Conservation (phyloP, 1,140 invertebrate species). For the Rhopalosiphum padi region DNA sequence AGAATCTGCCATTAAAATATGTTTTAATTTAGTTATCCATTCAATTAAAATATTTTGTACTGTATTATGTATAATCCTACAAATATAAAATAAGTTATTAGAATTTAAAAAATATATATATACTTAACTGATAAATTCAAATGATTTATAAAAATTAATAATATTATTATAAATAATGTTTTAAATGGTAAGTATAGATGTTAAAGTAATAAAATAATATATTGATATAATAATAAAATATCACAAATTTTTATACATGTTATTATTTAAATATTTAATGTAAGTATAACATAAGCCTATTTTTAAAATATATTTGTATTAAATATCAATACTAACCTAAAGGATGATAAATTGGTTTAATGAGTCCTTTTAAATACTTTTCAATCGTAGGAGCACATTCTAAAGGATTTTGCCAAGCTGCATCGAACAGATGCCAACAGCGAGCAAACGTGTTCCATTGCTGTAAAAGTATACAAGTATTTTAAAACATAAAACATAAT, state of each 20-base stretch:
- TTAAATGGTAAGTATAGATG: not conserved
- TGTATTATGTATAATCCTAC: not conserved
- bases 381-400: constrained; percentile 77
- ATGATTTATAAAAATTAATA: no score
- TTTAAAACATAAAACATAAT: not conserved
- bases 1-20: not conserved
- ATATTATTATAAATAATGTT: not conserved
- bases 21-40: not conserved
- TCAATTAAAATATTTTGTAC: not conserved
- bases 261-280: not conserved
- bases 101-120: not conserved
- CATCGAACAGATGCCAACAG: constrained; percentile 94
- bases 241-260: not conserved
- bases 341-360: constrained; percentile 94
- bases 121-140: no score
- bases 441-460: constrained; percentile 95
- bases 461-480: constrained; percentile 65
- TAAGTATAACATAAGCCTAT: not conserved
- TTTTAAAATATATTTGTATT: not conserved
- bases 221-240: not conserved
- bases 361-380: constrained; percentile 80
- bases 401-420: constrained; percentile 94
- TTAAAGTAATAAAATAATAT: not conserved
- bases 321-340: constrained; percentile 70
- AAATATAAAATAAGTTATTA: not conserved